Evolutionary conservation across 64 coral and sea anemone species (phyloP).

Genomic region (Montipora cactus): DNA sequence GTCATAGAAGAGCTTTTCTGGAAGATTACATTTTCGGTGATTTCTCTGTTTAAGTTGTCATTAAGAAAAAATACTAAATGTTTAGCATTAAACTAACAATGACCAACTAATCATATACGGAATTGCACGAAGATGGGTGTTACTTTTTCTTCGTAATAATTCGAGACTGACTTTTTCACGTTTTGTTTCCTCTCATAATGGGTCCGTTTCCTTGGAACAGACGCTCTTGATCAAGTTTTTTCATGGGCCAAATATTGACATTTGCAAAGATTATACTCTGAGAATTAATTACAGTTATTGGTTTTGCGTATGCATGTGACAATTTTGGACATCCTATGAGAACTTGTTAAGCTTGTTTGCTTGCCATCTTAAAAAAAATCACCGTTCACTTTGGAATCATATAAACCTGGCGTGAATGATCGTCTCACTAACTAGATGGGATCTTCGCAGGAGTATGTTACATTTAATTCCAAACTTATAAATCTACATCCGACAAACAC

Average conservation of each 20-base stretch:
- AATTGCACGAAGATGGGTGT: neutral
- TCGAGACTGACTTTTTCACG: neutral
- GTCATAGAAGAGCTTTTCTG: neutral
- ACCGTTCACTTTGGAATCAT: neutral
- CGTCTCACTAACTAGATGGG: neutral
- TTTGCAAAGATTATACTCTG: neutral
- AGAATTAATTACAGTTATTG: neutral
- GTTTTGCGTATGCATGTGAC: neutral
- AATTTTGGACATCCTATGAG: neutral
- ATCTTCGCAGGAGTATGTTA: neutral
- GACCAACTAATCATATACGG: neutral
- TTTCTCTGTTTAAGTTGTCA: neutral
- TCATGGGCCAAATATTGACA: neutral
- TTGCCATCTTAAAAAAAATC: neutral
- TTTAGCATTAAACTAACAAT: neutral
- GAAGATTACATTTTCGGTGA: neutral
- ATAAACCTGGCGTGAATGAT: neutral
- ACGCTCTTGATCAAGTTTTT: no score
- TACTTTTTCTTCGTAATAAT: neutral
- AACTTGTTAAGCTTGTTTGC: neutral
- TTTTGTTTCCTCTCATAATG: no score
- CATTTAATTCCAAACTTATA: neutral
- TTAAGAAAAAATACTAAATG: no score
- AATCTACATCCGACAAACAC: constrained; percentile 14
- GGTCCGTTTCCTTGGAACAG: neutral